phyloP scores from a whole-genome alignment of 2,888 invertebrate species.

The Dolomedes plantarius region DNA sequence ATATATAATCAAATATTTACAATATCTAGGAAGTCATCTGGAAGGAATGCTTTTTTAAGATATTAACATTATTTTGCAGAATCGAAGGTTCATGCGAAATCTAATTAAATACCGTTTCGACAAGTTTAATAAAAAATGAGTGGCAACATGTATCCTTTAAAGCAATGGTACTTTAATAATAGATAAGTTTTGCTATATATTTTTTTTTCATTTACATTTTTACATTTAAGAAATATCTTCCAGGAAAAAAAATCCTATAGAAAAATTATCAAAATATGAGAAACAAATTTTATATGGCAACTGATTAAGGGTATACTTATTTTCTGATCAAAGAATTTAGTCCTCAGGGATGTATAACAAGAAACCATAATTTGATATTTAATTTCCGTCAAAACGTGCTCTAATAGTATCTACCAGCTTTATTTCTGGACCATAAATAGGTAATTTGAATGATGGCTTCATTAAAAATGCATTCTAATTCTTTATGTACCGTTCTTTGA shows the following conservation, averaged over 20 bases:
- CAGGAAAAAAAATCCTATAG: not conserved
- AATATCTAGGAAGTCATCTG: not conserved
- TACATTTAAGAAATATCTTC: not conserved
- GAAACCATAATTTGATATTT: no score
- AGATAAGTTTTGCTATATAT: not conserved
- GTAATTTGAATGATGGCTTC: no score
- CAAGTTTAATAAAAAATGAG: slow-evolving; percentile 18
- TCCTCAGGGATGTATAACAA: no score
- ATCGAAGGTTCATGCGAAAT: not conserved
- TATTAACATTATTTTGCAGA: not conserved
- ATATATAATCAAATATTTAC: slow-evolving; percentile 6
- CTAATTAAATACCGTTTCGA: not conserved
- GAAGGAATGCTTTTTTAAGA: not conserved
- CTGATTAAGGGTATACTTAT: no score
- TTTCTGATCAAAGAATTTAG: no score
- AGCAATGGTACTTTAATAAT: not conserved
- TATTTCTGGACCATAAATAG: no score
- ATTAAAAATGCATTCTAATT: no score
- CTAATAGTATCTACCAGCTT: no score
- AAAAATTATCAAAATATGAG: not conserved
- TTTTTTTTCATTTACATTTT: no score
- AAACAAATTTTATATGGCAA: no score
- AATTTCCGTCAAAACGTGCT: no score
- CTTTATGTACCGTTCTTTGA: no score
- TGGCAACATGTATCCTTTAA: not conserved